Evolutionary conservation across 2,797 vertebrate genomes (phyloP).

Genomic region (Tinamus major): DNA sequence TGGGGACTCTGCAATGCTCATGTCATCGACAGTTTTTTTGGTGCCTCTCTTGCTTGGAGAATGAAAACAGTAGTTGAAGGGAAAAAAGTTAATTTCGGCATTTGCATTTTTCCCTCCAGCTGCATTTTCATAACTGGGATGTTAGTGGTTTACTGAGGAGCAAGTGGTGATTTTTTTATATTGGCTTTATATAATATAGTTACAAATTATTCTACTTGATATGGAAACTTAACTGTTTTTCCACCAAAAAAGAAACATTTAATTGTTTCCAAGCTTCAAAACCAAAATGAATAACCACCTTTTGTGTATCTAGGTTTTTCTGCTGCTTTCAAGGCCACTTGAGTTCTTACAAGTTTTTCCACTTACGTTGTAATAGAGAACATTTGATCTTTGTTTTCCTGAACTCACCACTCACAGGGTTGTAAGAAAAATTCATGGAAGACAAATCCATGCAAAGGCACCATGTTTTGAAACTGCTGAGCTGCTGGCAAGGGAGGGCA

Average conservation of each 20-base stretch:
- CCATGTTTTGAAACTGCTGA: neutral
- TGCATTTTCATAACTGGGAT: neutral
- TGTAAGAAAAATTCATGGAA: neutral
- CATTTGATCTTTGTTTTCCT: neutral
- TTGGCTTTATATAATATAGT: neutral
- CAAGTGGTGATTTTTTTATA: conserved; percentile 32
- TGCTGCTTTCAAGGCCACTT: neutral
- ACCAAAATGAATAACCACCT: neutral
- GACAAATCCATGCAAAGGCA: neutral
- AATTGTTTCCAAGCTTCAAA: conserved; percentile 53
- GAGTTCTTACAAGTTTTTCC: neutral
- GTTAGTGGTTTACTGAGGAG: conserved; percentile 35
- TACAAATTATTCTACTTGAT: conserved; percentile 8
- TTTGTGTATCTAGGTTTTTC: conserved; percentile 29
- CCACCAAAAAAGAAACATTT: conserved; percentile 8
- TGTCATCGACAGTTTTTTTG: neutral
- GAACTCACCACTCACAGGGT: neutral
- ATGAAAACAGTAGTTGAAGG: conserved; percentile 1
- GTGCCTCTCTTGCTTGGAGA: neutral
- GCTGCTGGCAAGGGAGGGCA: neutral
- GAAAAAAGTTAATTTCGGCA: conserved; percentile 26
- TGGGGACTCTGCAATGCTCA: neutral
- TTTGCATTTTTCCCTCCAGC: conserved; percentile 60
- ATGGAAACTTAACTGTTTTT: conserved; percentile 37
- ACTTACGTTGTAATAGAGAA: neutral